Base-by-base conservation (phyloP, 2,888 invertebrate species). In the Pheosia gnoma region DNA sequence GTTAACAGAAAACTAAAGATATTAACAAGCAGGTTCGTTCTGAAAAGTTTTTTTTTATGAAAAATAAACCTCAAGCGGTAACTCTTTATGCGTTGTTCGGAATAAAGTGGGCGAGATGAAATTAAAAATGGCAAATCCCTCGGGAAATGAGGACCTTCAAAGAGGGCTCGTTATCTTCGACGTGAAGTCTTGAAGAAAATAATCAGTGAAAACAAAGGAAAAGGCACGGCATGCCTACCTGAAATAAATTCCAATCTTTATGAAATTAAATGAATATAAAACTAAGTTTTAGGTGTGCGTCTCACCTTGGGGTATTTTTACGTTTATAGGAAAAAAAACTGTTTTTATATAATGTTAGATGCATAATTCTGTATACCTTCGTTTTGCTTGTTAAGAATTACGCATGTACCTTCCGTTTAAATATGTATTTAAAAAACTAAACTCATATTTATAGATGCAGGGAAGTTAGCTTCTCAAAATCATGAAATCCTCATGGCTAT, bases 141-240 rank as follows among this genome's bases (percentile, higher is more conserved):
- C 53, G 53, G 86, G 84, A 87, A 87, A 86, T 87, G 85, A 86
- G 84, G 82, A 79, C 78, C 81, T 82, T 77, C 74, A 80, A 82
- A 86, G 81, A 81, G 75, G 67, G 77, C 86, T 88, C 87, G 84
- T 88, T 87, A 88, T 87, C 86, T 86, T 86, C 83, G 53, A 53
- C 53, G 53, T 69, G 66, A 72, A 76, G 72, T 78, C 72, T 79
- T 72, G 71, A 81, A 84, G 82, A 86, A 87, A 86, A 86, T 86
- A 86, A 85, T 87, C 85, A 81, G 74, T 74, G 72, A 77, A 83
- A 87, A 87, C 84, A 86, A 87, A 84, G 78, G 74, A 77, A 77
- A 74, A 77, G 58, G 25, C 25, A 25, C 25, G 62, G 73, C 51
- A 5, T 74, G 76, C 73, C 74, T 74, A 72, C 76, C 71, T 75